Percentiles rank a stretch among this genome's conserved stretches.
Evolutionary conservation across 2,113 vertebrate genomes (phyloP).

Genomic region (Agapornis roseicollis): DNA sequence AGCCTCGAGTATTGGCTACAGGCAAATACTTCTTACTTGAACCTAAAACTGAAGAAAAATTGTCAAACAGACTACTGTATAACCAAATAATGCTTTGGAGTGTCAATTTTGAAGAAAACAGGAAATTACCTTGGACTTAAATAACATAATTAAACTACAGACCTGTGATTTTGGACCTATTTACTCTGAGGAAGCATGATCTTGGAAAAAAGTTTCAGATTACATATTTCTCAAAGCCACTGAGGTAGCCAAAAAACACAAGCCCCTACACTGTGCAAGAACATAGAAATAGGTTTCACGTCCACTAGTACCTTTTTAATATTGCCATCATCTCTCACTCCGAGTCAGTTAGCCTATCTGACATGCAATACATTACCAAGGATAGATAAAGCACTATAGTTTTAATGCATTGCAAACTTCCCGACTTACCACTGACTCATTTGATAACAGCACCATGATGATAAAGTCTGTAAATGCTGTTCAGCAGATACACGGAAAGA

Average conservation of each 20-base stretch:
- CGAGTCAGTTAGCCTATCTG: not conserved
- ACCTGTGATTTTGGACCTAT: constrained; percentile 18
- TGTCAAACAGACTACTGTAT: constrained; percentile 16
- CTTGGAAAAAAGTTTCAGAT: constrained; percentile 53
- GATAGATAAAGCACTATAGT: not conserved
- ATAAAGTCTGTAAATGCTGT: not conserved
- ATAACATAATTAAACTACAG: constrained; percentile 53
- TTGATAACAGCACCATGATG: not conserved
- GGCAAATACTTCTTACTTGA: constrained; percentile 37
- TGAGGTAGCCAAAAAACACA: not conserved
- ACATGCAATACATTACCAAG: not conserved
- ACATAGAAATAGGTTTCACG: not conserved
- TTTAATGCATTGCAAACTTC: not conserved
- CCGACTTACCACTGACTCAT: not conserved
- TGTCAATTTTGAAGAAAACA: constrained; percentile 39
- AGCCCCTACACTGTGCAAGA: not conserved
- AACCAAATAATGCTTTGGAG: constrained; percentile 28
- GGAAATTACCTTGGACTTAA: constrained; percentile 50
- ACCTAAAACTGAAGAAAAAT: constrained; percentile 13
- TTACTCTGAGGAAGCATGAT: constrained; percentile 17
- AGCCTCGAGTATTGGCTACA: not conserved
- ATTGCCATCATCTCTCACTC: not conserved
- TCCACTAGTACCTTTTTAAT: not conserved
- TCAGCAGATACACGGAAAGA: not conserved
- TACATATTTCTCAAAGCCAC: constrained; percentile 50